These are phyloP conservation scores for Halisarca cf. caerulea DNA, from an alignment of 37 sponge, comb jelly and placozoan genomes.

Conservation along the genomic window DNA sequence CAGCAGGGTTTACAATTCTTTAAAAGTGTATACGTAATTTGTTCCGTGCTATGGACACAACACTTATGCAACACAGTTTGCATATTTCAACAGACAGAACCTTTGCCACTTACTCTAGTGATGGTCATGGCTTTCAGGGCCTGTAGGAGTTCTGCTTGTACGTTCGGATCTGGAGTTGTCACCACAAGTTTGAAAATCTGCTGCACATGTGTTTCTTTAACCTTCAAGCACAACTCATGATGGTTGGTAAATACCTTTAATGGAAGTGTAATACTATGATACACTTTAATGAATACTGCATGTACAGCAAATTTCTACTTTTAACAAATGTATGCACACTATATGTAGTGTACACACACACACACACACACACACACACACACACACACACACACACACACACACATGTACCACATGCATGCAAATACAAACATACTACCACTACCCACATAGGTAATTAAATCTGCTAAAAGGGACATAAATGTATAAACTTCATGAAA, in stretches of 20 bases:
- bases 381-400: too few relatives aligned
- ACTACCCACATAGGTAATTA: neutral
- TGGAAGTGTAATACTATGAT: too few relatives aligned
- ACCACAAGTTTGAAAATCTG: slow-evolving; percentile 36
- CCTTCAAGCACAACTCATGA: slow-evolving; percentile 38
- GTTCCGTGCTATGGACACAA: too few relatives aligned
- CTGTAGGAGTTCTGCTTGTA: slow-evolving; percentile 44
- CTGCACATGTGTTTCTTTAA: slow-evolving; percentile 38
- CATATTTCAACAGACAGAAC: too few relatives aligned
- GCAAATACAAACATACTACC: neutral
- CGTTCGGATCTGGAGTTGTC: neutral
- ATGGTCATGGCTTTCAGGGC: slow-evolving; percentile 58
- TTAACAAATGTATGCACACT: too few relatives aligned
- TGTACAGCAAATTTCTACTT: too few relatives aligned
- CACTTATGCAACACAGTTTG: too few relatives aligned
- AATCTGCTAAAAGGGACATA: too few relatives aligned
- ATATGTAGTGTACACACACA: neutral
- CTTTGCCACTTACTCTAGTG: neutral
- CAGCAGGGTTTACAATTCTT: too few relatives aligned
- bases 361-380: neutral
- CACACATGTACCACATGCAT: neutral
- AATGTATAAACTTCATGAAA: too few relatives aligned
- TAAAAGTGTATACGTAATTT: too few relatives aligned
- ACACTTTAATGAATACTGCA: too few relatives aligned
- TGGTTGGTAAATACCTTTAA: slow-evolving; percentile 56